phyloP scores from a whole-genome alignment of 2,888 invertebrate species.

The Epicampocera succincta region DNA sequence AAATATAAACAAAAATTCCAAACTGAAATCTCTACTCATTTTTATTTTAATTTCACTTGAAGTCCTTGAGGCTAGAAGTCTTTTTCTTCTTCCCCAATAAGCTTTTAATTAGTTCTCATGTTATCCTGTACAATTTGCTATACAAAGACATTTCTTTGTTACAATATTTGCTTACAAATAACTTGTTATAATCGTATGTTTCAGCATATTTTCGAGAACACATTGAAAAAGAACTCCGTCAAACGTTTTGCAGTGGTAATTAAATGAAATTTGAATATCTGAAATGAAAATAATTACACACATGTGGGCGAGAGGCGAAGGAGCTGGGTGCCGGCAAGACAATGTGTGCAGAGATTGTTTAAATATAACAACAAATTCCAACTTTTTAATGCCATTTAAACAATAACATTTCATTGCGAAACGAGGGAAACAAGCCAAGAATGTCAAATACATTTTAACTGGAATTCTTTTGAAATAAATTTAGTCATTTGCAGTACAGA shows the following conservation, averaged over 20 bases:
- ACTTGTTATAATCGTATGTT: background rate
- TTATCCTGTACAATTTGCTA: too few relatives aligned
- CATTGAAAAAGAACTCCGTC: background rate
- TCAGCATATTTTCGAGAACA: background rate
- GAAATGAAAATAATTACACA: conserved; percentile 11
- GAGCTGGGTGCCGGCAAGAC: background rate
- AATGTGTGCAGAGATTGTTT: background rate
- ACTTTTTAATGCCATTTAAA: conserved; percentile 14
- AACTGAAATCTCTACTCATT: too few relatives aligned
- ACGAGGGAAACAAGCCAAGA: background rate
- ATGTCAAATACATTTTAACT: background rate
- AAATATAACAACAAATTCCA: conserved; percentile 11
- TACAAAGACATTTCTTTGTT: background rate
- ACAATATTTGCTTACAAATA: background rate
- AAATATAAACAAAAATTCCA: too few relatives aligned
- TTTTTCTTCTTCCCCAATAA: background rate
- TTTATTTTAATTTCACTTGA: too few relatives aligned
- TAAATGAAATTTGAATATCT: conserved; percentile 35
- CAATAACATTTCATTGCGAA: conserved; percentile 3
- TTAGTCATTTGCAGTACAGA: background rate
- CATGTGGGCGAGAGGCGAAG: background rate
- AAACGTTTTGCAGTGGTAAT: conserved; percentile 15
- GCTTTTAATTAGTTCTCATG: background rate
- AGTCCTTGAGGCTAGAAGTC: too few relatives aligned
- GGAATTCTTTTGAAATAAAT: background rate